Percentiles rank a stretch among this genome's conserved stretches.
Evolutionary conservation across 2,888 invertebrate species (phyloP).

Genomic region (Gasteruption jaculator): DNA sequence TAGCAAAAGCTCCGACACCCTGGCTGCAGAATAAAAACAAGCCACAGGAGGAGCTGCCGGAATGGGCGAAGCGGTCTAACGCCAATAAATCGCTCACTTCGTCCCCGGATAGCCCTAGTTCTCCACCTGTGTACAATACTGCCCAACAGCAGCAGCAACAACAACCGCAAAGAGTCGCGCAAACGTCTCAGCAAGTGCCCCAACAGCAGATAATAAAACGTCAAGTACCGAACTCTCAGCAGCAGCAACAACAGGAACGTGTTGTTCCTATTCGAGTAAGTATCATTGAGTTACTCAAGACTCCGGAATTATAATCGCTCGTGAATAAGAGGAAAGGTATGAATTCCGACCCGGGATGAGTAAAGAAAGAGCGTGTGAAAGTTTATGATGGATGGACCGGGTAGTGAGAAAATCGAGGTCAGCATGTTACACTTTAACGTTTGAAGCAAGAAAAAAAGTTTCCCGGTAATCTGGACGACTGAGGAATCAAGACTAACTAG

Average conservation of each 20-base stretch:
- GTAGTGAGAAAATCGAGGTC: too few species aligned
- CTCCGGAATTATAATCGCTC: too few species aligned
- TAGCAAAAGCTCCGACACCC: constrained; percentile 60
- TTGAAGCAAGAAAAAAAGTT: too few species aligned
- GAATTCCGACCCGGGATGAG: too few species aligned
- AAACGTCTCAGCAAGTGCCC: constrained; percentile 19
- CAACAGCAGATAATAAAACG: constrained; percentile 12
- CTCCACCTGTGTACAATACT: constrained; percentile 49
- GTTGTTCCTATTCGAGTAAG: constrained; percentile 39
- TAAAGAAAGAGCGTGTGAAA: too few species aligned
- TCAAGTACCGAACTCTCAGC: constrained; percentile 16
- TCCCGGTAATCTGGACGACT: too few species aligned
- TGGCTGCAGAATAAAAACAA: constrained; percentile 54
- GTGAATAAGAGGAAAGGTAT: too few species aligned
- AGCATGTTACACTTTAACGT: too few species aligned
- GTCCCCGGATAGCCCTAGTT: constrained; percentile 47
- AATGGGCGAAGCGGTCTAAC: constrained; percentile 52
- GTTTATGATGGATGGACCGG: too few species aligned
- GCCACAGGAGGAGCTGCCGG: constrained; percentile 52
- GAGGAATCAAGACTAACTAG: too few species aligned
- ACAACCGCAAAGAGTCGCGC: constrained; percentile 19
- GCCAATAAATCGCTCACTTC: constrained; percentile 32
- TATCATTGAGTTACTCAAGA: too few species aligned
- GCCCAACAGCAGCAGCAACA: constrained; percentile 28
- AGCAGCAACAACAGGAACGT: constrained; percentile 30